Conservation (phyloP, 2,113 vertebrate species). For the Lichenostomus cassidix region DNA sequence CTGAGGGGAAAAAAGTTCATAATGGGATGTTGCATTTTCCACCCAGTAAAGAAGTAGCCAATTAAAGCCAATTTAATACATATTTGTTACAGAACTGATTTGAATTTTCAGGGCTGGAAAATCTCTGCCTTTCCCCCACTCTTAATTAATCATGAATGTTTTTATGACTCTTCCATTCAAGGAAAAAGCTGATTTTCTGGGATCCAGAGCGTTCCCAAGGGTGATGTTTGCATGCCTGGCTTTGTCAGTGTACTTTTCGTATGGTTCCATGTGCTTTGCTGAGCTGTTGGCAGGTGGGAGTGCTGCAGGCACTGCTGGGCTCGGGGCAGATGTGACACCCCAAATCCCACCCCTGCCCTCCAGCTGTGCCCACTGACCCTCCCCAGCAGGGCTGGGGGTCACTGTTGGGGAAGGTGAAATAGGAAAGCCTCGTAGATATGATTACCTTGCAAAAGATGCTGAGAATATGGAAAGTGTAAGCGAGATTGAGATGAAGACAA, state of each 20-base stretch:
- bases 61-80: no score
- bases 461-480: no score
- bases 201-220: fast-evolving
- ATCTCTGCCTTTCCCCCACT: neutral
- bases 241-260: neutral
- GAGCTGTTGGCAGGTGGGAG: fast-evolving
- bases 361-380: no score
- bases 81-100: neutral
- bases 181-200: neutral
- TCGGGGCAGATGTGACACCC: no score
- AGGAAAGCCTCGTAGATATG: no score
- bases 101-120: neutral
- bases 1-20: neutral
- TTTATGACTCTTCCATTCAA: neutral
- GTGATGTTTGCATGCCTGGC: neutral
- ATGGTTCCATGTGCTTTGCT: fast-evolving
- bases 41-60: fast-evolving
- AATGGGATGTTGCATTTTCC: fast-evolving
- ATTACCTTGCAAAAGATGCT: no score
- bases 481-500: no score
- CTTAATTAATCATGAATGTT: neutral
- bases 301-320: neutral
- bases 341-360: no score
- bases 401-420: no score
- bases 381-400: no score